Percentiles rank a stretch among this genome's conserved stretches.
Evolutionary conservation across 2,113 vertebrate species (phyloP).

Genomic region (Chionodraco myersi): DNA sequence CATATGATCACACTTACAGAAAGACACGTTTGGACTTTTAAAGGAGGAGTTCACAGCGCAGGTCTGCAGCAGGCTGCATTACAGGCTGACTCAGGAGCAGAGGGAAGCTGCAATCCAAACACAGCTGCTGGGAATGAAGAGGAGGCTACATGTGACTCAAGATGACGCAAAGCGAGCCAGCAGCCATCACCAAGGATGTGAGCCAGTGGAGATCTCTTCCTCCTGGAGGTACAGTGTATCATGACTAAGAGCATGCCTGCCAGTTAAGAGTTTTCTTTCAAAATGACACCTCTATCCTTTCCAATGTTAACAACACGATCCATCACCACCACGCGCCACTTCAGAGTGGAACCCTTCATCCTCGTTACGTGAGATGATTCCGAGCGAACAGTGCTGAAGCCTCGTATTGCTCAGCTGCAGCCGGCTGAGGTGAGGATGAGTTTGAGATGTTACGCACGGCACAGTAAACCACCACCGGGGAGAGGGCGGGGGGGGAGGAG

Average conservation of each 20-base stretch:
- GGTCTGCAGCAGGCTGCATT: constrained; percentile 10
- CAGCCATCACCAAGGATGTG: background rate
- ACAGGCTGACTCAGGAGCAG: background rate
- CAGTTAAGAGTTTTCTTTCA: constrained; percentile 35
- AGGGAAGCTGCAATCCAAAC: constrained; percentile 50
- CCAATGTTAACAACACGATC: background rate
- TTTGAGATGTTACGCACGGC: constrained; percentile 77
- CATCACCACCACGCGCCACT: background rate
- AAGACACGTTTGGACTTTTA: constrained; percentile 3
- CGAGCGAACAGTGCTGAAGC: constrained; percentile 32
- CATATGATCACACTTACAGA: background rate
- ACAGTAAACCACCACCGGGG: constrained; percentile 69
- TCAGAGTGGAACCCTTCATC: constrained; percentile 46
- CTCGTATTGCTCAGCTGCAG: constrained; percentile 25
- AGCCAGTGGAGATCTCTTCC: constrained; percentile 52
- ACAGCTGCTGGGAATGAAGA: constrained; percentile 42
- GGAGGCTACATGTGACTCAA: constrained; percentile 21
- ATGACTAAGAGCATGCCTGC: constrained; percentile 52
- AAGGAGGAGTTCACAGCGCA: constrained; percentile 3
- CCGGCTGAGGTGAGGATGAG: constrained; percentile 61
- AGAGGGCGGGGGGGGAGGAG: constrained; percentile 49
- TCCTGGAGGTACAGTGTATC: constrained; percentile 60
- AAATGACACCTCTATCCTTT: background rate
- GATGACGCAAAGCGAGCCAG: background rate
- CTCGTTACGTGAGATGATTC: constrained; percentile 7